Evolutionary conservation across 2,113 vertebrate species (phyloP).

Genomic region (Chascanopsetta lugubris): DNA sequence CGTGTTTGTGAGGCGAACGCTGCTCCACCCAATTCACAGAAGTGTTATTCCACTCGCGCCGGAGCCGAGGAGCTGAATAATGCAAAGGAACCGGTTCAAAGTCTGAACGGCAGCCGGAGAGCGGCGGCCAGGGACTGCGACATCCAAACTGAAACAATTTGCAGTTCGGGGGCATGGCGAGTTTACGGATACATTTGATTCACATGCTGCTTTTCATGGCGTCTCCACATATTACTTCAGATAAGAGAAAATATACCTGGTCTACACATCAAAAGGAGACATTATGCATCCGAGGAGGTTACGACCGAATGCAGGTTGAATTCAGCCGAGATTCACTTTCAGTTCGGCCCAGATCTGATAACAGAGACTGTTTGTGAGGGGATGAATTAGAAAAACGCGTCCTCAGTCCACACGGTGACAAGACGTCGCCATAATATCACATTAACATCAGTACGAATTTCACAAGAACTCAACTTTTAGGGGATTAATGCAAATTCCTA

Average conservation of each 20-base stretch:
- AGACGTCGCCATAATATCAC: neutral
- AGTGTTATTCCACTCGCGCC: neutral
- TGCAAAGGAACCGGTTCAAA: slow-evolving; percentile 12
- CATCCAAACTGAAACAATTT: neutral
- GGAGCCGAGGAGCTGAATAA: neutral
- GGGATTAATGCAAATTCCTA: too few species aligned
- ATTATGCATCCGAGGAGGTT: neutral
- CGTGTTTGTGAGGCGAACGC: neutral
- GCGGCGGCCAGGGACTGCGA: neutral
- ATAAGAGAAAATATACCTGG: neutral
- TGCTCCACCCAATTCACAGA: slow-evolving; percentile 1
- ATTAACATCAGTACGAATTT: too few species aligned
- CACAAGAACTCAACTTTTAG: too few species aligned
- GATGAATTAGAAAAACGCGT: neutral
- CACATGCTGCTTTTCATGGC: too few species aligned
- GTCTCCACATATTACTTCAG: neutral
- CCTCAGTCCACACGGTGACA: neutral
- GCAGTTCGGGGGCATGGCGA: neutral
- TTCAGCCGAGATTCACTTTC: neutral
- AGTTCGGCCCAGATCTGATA: neutral
- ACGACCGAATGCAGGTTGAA: neutral
- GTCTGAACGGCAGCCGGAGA: neutral
- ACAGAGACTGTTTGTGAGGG: neutral
- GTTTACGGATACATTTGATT: neutral
- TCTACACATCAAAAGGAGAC: neutral